phyloP scores from a whole-genome alignment of 2,888 invertebrate genomes.

The Tetranychus piercei region DNA sequence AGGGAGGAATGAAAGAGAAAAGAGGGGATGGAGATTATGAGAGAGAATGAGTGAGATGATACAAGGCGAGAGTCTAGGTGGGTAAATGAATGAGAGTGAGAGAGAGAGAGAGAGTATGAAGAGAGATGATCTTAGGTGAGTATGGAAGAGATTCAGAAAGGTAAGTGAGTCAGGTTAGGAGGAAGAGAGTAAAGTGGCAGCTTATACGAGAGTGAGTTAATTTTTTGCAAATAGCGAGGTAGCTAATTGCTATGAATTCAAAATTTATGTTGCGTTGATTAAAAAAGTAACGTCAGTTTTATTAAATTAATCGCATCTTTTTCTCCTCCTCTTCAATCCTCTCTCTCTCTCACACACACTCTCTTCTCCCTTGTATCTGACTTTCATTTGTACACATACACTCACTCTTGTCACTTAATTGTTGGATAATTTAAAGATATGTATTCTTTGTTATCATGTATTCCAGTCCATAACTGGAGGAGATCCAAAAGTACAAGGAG shows the following conservation, averaged over 20 bases:
- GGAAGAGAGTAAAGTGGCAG: neutral
- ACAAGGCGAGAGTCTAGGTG: neutral
- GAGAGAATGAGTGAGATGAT: too few species aligned
- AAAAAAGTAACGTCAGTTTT: neutral
- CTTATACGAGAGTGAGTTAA: neutral
- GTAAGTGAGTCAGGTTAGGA: neutral
- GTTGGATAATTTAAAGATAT: neutral
- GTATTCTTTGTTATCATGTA: neutral
- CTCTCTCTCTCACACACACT: too few species aligned
- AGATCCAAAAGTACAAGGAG: too few species aligned
- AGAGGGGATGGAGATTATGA: too few species aligned
- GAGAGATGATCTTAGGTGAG: neutral
- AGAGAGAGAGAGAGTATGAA: constrained; percentile 7
- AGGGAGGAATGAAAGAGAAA: too few species aligned
- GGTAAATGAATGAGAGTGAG: neutral
- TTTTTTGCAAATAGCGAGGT: neutral
- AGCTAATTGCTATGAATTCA: too few species aligned
- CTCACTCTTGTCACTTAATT: too few species aligned
- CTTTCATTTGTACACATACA: too few species aligned
- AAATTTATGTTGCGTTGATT: neutral
- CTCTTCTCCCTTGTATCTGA: too few species aligned
- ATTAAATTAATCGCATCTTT: neutral
- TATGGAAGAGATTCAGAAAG: neutral
- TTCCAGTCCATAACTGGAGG: neutral
- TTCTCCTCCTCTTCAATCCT: neutral